phyloP scores from a whole-genome alignment of 2,113 vertebrate genomes.

The Nestor notabilis region DNA sequence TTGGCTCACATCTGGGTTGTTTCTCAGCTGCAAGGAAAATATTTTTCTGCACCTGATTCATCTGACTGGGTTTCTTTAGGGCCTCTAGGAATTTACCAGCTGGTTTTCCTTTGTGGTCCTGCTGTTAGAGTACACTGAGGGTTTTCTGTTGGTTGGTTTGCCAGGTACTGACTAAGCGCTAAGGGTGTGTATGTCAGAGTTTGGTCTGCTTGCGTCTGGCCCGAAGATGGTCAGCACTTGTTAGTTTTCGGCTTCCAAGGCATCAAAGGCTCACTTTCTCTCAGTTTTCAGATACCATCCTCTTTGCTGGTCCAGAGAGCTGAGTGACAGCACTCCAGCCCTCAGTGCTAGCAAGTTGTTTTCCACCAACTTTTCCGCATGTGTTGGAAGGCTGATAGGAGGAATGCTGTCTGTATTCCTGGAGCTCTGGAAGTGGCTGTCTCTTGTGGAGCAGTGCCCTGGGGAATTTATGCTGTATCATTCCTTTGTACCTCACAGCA shows the following conservation, averaged over 20 bases:
- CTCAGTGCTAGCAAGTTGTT: neutral
- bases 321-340: neutral
- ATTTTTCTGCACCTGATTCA: neutral
- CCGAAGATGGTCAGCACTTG: neutral
- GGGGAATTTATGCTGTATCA: neutral
- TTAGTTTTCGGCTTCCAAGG: neutral
- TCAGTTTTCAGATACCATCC: neutral
- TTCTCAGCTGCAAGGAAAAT: neutral
- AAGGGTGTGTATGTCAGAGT: neutral
- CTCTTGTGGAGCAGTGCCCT: neutral
- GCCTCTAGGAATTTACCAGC: neutral
- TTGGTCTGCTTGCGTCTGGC: neutral
- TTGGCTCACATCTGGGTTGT: neutral
- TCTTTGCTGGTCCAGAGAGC: neutral
- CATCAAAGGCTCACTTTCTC: neutral
- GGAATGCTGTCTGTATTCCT: neutral
- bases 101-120: neutral
- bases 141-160: neutral
- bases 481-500: constrained; percentile 27
- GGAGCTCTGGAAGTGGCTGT: neutral
- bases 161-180: neutral
- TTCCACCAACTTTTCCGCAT: neutral
- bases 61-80: neutral
- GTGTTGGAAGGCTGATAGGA: neutral
- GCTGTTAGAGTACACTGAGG: neutral